Percentiles rank a stretch among this genome's conserved stretches.
phyloP scores from a whole-genome alignment of 2,888 invertebrate species.

The Malachius bipustulatus region DNA sequence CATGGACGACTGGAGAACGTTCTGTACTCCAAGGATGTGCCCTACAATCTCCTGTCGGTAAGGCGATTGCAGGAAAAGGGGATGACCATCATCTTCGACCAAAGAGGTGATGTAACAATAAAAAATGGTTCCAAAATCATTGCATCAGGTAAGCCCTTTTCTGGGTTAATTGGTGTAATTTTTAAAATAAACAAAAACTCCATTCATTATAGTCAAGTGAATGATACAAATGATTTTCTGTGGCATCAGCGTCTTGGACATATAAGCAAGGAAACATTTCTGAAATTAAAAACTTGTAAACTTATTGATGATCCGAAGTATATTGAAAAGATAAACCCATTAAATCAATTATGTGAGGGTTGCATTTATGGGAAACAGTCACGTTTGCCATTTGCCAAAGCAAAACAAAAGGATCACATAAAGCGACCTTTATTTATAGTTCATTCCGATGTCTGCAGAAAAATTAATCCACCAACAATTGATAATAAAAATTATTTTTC shows the following conservation, averaged over 20 bases:
- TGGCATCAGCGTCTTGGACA: slow-evolving; percentile 15
- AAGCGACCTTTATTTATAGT: neutral
- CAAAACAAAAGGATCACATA: neutral
- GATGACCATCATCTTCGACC: slow-evolving; percentile 13
- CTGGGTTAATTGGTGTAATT: slow-evolving; percentile 8
- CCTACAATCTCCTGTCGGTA: slow-evolving; percentile 26
- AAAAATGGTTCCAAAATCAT: slow-evolving; percentile 5
- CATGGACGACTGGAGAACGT: slow-evolving; percentile 13
- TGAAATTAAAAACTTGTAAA: slow-evolving; percentile 4
- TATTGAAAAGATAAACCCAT: slow-evolving; percentile 2
- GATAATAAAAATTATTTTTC: neutral
- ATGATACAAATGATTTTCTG: slow-evolving; percentile 11
- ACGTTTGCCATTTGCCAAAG: neutral
- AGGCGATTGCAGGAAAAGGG: slow-evolving; percentile 15
- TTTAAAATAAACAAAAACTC: slow-evolving; percentile 10
- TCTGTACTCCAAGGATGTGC: slow-evolving; percentile 25
- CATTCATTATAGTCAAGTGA: slow-evolving; percentile 11
- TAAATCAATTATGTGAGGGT: slow-evolving; percentile 2
- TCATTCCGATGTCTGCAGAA: neutral
- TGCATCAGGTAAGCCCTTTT: slow-evolving; percentile 6
- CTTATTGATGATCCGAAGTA: slow-evolving; percentile 2
- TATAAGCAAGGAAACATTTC: slow-evolving; percentile 10
- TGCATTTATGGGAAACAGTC: neutral
- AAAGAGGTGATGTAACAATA: slow-evolving; percentile 8
- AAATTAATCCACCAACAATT: neutral